A percentile compares a stretch with the other conserved stretches of the same genome.
Conservation (phyloP, 2,888 invertebrate genomes). For the Rhagonycha lutea region DNA sequence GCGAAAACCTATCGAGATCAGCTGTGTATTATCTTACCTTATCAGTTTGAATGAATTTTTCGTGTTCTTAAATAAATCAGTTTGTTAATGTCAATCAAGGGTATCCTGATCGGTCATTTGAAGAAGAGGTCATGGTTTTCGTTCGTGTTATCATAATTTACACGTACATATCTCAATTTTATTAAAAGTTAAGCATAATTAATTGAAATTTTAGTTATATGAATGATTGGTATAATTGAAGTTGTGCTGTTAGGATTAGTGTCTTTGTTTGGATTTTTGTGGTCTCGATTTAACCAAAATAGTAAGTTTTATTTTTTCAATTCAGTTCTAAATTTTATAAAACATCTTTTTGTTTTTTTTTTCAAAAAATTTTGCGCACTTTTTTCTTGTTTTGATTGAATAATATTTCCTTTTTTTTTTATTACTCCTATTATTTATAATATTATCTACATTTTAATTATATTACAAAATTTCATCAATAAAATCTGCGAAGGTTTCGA, state of each 20-base stretch:
- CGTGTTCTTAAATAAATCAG: not conserved
- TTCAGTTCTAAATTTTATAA: not conserved
- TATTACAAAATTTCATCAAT: not conserved
- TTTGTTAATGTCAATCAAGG: constrained; percentile 24
- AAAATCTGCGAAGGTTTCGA: not conserved
- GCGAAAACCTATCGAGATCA: not conserved
- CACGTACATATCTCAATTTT: not conserved
- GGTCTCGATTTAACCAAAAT: not conserved
- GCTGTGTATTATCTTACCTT: constrained; percentile 1
- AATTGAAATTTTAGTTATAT: not conserved
- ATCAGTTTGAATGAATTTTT: constrained; percentile 2
- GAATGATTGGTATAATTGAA: not conserved
- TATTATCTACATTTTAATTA: no score
- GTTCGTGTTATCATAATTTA: constrained; percentile 2
- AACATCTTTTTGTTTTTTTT: not conserved
- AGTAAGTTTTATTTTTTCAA: not conserved
- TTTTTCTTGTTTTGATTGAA: no score
- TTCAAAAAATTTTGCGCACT: no score
- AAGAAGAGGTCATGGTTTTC: constrained; percentile 16
- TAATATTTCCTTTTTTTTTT: no score
- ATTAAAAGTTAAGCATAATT: not conserved
- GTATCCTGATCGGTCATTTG: constrained; percentile 24
- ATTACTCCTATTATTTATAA: no score
- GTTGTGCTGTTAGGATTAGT: not conserved
- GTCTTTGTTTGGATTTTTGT: not conserved